These are phyloP conservation scores for Erpetoichthys calabaricus DNA, from an alignment of 2,797 vertebrate species.

Conservation along the genomic window DNA sequence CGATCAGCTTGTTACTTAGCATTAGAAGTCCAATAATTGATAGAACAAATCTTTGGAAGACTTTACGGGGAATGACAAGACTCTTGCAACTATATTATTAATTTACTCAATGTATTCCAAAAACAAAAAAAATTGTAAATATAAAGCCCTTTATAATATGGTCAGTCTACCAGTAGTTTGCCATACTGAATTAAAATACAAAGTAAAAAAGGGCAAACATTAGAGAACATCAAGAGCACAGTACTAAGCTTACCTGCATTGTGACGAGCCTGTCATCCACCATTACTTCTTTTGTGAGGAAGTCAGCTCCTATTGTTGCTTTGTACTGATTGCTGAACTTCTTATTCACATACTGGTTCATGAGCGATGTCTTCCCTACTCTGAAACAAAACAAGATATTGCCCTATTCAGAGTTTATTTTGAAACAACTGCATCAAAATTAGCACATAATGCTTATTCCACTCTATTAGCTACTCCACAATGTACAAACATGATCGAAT, in stretches of 20 bases:
- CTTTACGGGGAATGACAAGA: no score
- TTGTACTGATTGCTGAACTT: conserved; percentile 99
- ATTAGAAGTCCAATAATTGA: no score
- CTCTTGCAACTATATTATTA: no score
- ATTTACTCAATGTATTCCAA: no score
- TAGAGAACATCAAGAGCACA: background rate
- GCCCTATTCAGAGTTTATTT: no score
- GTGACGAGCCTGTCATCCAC: conserved; percentile 97
- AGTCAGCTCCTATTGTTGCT: conserved; percentile 97
- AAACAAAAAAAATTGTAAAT: no score
- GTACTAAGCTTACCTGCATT: conserved; percentile 73
- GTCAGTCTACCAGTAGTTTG: background rate
- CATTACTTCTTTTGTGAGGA: conserved; percentile 98
- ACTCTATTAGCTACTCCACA: no score
- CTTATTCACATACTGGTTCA: conserved; percentile 99
- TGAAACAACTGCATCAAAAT: no score
- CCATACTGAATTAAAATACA: background rate
- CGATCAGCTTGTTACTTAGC: no score
- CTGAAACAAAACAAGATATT: conserved; percentile 47
- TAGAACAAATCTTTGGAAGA: no score
- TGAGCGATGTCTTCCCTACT: conserved; percentile 93
- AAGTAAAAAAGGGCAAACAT: background rate
- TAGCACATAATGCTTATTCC: no score
- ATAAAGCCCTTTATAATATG: background rate
- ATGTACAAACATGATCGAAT: no score